Evolutionary conservation across 2,888 invertebrate species (phyloP), one percentile per base, ranked within the genome.

Genomic region (Yponomeuta plumbellus): DNA sequence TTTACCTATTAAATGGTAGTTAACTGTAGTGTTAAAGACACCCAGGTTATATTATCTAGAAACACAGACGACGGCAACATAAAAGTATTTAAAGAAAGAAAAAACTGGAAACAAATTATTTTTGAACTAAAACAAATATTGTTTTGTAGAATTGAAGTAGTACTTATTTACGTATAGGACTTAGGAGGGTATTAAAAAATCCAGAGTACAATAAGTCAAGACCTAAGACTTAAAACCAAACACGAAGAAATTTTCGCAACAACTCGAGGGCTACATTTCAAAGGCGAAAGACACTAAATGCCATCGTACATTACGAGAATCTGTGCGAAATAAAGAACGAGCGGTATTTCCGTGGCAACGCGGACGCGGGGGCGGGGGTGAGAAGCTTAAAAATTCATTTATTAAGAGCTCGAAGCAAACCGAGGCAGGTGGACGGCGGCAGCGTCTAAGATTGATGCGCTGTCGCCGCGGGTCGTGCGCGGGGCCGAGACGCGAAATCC

Each of bases 371-470:
- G 69, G 69, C 67, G 67, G 67, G 67, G 65, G 69, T 66, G 66
- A 68, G 68, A 73, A 78, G 74, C 73, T 78, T 79, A 79, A 80
- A 81, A 80, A 80, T 73, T 77, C 79, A 84, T 84, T 83, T 82
- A 78, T 85, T 78, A 83, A 74, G 69, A 75, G 73, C 73, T 71
- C 72, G 72, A 75, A 66, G 66, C 39, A 56, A 56, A 21, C 57
- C 13, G 17, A 78, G 77, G 76, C 75, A 80, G 67, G 75, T 75
- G 76, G 80, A 76, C 78, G 73, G 68, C 52, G 22, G 69, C 8
- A 22, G 71, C 71, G 34, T 34, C 34, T 5, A 76, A 82, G 84
- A 85, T 82, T 83, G 82, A 83, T 69, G 69, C 39, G 39, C 40
- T 59, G 65, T 56, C 65, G 23, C 34, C 17, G 26, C 65, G 23